Evolutionary conservation across 2,113 vertebrate genomes (phyloP).

Genomic region (Gymnobelideus leadbeateri): DNA sequence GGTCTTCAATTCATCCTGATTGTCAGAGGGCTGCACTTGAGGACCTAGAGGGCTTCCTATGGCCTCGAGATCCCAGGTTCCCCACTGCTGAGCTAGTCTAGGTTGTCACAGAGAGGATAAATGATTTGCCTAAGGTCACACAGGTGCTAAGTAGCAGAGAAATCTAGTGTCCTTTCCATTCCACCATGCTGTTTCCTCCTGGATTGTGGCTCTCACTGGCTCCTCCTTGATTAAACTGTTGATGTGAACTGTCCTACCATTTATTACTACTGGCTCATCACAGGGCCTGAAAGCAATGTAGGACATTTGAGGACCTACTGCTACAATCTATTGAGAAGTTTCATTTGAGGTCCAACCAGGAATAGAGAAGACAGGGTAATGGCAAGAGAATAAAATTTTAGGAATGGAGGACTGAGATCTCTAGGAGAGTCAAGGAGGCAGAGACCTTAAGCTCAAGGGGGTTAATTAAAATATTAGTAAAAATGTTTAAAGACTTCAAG

Average conservation of each 20-base stretch:
- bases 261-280: neutral
- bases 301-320: neutral
- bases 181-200: neutral
- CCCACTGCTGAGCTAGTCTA: neutral
- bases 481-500: slow-evolving; percentile 35
- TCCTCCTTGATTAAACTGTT: neutral
- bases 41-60: too few species aligned
- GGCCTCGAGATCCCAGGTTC: too few species aligned
- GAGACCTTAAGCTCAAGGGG: too few species aligned
- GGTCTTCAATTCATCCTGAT: too few species aligned
- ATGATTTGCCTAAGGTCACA: neutral
- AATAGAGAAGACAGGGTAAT: neutral
- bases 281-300: too few species aligned
- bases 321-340: neutral
- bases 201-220: neutral
- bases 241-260: neutral
- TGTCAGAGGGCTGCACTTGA: too few species aligned
- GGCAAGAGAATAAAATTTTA: neutral
- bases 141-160: neutral
- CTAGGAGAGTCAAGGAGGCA: neutral
- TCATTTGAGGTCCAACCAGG: neutral
- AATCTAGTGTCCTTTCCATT: neutral
- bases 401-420: neutral
- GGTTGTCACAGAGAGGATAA: neutral
- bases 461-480: slow-evolving; percentile 45